phyloP scores from a whole-genome alignment of 2,113 vertebrate species.

The Pygoscelis adeliae region DNA sequence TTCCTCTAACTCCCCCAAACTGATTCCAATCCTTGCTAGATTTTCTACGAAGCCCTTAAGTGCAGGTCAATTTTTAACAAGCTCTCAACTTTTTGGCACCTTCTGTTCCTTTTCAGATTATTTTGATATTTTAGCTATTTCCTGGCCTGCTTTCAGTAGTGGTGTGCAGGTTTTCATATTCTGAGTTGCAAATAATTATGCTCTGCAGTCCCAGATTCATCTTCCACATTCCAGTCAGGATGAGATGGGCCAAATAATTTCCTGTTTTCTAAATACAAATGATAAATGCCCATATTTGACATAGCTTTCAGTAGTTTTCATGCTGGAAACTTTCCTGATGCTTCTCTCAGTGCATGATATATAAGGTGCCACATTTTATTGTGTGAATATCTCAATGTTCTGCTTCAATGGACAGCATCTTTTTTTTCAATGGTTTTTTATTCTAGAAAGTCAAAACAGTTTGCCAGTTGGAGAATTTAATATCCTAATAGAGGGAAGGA shows the following conservation, averaged over 20 bases:
- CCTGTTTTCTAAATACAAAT: constrained; percentile 73
- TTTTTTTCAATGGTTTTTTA: not conserved
- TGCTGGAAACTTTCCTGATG: constrained; percentile 54
- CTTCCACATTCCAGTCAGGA: constrained; percentile 71
- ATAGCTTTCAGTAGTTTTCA: constrained; percentile 64
- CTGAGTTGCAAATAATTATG: constrained; percentile 64
- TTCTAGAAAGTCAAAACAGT: not conserved
- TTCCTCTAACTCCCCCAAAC: not conserved
- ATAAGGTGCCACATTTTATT: not conserved
- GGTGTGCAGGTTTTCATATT: constrained; percentile 64
- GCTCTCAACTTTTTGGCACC: constrained; percentile 71
- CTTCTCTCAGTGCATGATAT: constrained; percentile 10
- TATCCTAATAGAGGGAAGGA: constrained; percentile 37
- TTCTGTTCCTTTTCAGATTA: constrained; percentile 73
- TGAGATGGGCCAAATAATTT: constrained; percentile 78
- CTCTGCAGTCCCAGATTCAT: constrained; percentile 48
- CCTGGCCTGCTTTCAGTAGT: constrained; percentile 69
- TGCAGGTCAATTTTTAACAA: constrained; percentile 23
- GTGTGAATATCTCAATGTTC: not conserved
- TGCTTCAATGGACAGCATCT: not conserved
- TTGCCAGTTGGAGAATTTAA: constrained; percentile 32
- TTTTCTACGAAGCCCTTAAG: not conserved
- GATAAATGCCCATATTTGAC: constrained; percentile 75
- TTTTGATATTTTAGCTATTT: constrained; percentile 73
- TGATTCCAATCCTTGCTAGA: not conserved